Evolutionary conservation across 2,797 vertebrate genomes (phyloP).

Genomic region (Molossus alvarezi): DNA sequence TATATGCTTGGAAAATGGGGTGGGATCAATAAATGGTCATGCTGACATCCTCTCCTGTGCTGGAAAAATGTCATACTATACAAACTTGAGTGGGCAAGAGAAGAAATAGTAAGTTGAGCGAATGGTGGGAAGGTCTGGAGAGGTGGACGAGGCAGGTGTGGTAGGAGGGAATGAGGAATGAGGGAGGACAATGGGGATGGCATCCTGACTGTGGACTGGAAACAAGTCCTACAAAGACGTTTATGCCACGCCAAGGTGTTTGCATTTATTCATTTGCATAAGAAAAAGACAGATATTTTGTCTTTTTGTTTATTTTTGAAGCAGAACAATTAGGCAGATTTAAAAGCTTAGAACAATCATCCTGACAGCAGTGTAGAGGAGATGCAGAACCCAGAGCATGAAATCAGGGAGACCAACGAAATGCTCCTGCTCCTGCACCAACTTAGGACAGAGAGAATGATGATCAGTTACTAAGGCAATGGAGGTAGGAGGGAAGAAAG

Average conservation of each 20-base stretch:
- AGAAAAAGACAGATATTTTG: background rate
- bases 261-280: background rate
- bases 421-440: background rate
- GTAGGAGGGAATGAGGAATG: background rate
- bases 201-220: background rate
- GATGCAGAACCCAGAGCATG: background rate
- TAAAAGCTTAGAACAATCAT: background rate
- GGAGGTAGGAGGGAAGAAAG: background rate
- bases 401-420: background rate
- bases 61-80: background rate
- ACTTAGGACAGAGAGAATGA: background rate
- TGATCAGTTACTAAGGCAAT: background rate
- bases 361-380: background rate
- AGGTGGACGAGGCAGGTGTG: background rate
- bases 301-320: background rate
- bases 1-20: background rate
- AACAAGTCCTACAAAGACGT: background rate
- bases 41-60: background rate
- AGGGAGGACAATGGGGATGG: background rate
- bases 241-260: background rate
- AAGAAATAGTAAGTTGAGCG: background rate
- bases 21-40: slow-evolving; percentile 14
- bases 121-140: background rate
- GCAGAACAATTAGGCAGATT: background rate
- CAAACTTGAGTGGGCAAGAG: background rate